These are phyloP conservation scores for Parasteatoda tepidariorum DNA, from an alignment of 1,140 invertebrate species.

Conservation along the genomic window DNA sequence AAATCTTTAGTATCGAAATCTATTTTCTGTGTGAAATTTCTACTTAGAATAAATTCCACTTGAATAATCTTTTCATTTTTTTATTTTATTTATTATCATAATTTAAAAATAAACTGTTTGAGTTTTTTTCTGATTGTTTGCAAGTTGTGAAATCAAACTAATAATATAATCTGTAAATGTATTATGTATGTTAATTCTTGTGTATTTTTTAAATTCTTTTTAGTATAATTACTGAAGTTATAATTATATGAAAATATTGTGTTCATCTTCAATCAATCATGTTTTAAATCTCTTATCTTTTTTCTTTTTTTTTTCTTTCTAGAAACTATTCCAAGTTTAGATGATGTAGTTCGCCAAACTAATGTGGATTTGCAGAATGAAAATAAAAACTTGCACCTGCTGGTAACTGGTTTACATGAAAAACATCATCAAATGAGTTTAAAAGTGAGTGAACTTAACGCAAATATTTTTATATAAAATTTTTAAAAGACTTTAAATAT, in stretches of 20 bases:
- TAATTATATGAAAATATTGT: too few species aligned
- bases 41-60: too few species aligned
- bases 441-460: conserved; percentile 75
- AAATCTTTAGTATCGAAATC: too few species aligned
- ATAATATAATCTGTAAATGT: not conserved
- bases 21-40: too few species aligned
- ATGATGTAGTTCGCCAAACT: conserved; percentile 83
- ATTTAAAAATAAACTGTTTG: too few species aligned
- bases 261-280: too few species aligned
- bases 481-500: too few species aligned
- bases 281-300: too few species aligned
- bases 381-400: conserved; percentile 89
- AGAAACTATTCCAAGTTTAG: conserved; percentile 78
- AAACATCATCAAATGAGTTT: conserved; percentile 92
- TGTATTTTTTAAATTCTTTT: not conserved
- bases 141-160: not conserved
- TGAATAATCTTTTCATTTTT: too few species aligned
- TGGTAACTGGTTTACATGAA: conserved; percentile 93
- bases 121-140: not conserved
- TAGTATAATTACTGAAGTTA: too few species aligned
- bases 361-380: conserved; percentile 90
- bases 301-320: not conserved
- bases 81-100: too few species aligned
- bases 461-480: too few species aligned
- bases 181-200: not conserved